Evolutionary conservation across 1,140 invertebrate genomes (phyloP).

Genomic region (Papilio dardanus): DNA sequence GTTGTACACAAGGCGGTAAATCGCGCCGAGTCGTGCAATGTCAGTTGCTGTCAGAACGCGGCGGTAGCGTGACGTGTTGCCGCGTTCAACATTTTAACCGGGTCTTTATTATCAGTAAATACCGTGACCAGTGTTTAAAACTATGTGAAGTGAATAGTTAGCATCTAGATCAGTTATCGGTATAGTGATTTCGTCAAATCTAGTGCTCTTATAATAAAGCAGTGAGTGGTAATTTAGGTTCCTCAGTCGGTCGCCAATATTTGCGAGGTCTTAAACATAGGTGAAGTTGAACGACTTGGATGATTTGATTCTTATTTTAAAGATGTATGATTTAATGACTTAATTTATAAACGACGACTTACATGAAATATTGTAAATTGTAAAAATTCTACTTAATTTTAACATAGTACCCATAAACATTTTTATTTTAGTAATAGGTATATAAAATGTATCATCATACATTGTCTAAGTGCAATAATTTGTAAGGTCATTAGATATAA

Average conservation of each 20-base stretch:
- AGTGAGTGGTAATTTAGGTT: constrained; percentile 72
- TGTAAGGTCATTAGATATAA: constrained; percentile 3
- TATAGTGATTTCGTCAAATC: constrained; percentile 46
- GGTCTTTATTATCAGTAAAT: constrained; percentile 39
- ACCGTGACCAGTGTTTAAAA: constrained; percentile 40
- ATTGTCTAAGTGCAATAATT: background rate
- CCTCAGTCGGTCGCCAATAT: constrained; percentile 48
- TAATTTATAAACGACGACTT: no score
- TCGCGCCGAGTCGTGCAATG: constrained; percentile 35
- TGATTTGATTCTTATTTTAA: constrained; percentile 29
- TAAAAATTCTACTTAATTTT: background rate
- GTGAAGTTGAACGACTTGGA: constrained; percentile 40
- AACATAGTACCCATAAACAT: background rate
- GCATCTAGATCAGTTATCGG: constrained; percentile 34
- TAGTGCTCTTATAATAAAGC: constrained; percentile 68
- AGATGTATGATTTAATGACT: no score
- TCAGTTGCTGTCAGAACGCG: constrained; percentile 65
- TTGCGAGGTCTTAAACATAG: constrained; percentile 44
- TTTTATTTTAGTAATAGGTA: background rate
- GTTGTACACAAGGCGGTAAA: constrained; percentile 44
- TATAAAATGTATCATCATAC: constrained; percentile 35
- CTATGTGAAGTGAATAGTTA: constrained; percentile 42
- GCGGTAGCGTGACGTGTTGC: constrained; percentile 52
- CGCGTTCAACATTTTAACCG: constrained; percentile 32
- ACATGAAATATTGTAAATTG: background rate